Percentiles rank a stretch among this genome's conserved stretches.
phyloP scores from a whole-genome alignment of 2,888 invertebrate genomes.

The Drosophila algonquin region DNA sequence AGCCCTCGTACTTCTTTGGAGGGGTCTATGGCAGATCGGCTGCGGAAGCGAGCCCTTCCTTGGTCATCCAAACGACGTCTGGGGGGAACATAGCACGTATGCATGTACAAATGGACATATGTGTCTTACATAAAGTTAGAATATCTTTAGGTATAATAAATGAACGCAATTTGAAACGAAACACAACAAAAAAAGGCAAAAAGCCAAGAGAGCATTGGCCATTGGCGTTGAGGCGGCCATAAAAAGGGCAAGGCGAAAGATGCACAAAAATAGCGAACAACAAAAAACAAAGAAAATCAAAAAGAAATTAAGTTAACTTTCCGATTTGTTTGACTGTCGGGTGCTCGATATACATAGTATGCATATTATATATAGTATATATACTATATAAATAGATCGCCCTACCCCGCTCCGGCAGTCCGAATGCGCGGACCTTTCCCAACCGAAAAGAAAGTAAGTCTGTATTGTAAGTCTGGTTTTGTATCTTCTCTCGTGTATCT shows the following conservation, averaged over 20 bases:
- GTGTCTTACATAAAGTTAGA: background rate
- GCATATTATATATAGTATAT: background rate
- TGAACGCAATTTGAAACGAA: slow-evolving; percentile 64
- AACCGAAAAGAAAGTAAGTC: slow-evolving; percentile 71
- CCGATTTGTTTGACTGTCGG: slow-evolving; percentile 3
- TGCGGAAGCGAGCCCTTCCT: background rate
- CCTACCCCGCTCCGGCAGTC: background rate
- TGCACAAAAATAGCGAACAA: slow-evolving; percentile 49
- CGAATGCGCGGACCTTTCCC: slow-evolving; percentile 63
- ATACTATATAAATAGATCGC: background rate
- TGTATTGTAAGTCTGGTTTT: slow-evolving; percentile 16
- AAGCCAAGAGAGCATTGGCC: background rate
- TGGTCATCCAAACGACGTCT: background rate
- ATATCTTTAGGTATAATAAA: slow-evolving; percentile 56
- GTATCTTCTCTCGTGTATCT: slow-evolving; percentile 8
- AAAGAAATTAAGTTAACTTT: slow-evolving; percentile 47
- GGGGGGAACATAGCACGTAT: background rate
- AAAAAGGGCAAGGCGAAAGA: slow-evolving; percentile 48
- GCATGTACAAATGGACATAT: too few relatives aligned
- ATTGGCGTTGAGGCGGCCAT: slow-evolving; percentile 15
- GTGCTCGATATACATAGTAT: background rate
- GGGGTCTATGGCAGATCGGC: background rate
- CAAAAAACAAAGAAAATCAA: slow-evolving; percentile 17
- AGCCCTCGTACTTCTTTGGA: background rate
- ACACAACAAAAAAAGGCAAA: slow-evolving; percentile 5